Base-by-base conservation (phyloP, 2,113 vertebrate species). In the Butorides virescens region DNA sequence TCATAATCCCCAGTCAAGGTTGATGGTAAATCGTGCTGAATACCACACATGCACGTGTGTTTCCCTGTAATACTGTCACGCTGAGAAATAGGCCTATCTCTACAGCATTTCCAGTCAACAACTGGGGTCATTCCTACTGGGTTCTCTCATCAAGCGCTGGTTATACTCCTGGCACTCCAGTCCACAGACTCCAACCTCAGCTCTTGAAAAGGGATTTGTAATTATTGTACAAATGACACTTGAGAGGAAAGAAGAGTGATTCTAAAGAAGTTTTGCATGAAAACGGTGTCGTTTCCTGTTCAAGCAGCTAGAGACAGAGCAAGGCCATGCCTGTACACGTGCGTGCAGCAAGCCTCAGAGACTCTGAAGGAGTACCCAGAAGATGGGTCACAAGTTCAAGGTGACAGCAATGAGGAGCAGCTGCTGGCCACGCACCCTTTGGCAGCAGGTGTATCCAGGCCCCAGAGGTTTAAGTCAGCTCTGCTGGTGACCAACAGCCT, bases 331-430 rank as follows among this genome's bases (percentile, higher is more conserved):
- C 73, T 10, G 20, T 10, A 8, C 0, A 7, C 3, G 36, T 13
- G 25, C 42, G 5, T 18, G 62, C 49, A 37, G 23, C 3, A 13
- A 79, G 86, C 34, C n/a, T 36, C 59, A 3, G 32, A 49, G 81
- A 86, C 70, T 34, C 5, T 27, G 36, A 84, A 84, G 84, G 36
- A 87, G 30, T 12, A 82, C 37, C 30, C 87, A 73, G 63, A 70
- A 62, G 77, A 80, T 10, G 21, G 92, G 95, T 96, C 94, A 93
- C 58, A 97, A 97, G 94, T 96, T 97, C 84, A 97, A 95, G 92
- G 97, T 96, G 84, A 93, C 89, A 76, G 67, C 78, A 88, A 73
- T 6, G 77, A 86, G 42, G 83, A 91, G 18, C 96, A 97, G 96
- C 97, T 95, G 92, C 91, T 94, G 86, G 80, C 81, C 36, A 1